Base-by-base conservation (phyloP, 2,888 invertebrate genomes). In the Boloria euphrosyne region DNA sequence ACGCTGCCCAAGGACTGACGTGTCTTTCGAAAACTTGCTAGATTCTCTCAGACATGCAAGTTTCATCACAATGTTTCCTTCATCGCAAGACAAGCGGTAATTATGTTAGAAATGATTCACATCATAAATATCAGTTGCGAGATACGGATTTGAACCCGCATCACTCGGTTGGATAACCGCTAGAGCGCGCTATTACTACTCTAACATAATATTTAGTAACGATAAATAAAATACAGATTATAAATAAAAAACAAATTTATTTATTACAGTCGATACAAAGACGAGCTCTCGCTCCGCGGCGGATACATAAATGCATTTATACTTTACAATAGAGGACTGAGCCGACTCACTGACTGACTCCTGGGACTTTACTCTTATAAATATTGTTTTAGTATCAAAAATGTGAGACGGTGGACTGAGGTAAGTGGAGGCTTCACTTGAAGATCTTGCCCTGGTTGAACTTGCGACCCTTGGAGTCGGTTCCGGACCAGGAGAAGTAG, bases 371-470 rank as follows among this genome's bases (percentile, higher is more conserved):
- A 65, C 60, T 10, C 31, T 49, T 65, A 49, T 16, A 54, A 54
- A 54, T 43, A 59, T 49, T 27, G 17, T 47, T 64, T 44, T 50
- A 63, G 60, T 64, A 64, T 64, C 61, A 60, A 67, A 67, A 63
- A 4, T 60, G 53, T 14, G 14, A 49, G 53, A 47, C 50, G 44
- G 51, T 13, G 27, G 7, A 27, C 13, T 7, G 18, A 0, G 14
- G 10, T 13, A 17, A 14, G 13, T 10, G 17, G 16, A 6, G 4
- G 13, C 4, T 18, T 87, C 81, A 99, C 93, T 99, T 99, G 94
- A 99, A 99, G 90, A 99, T 97, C 94, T 99, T 99, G 90, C 99
- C 99, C 94, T 99, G 98, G 93, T 98, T 98, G 94, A 99, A 98
- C 84, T 95, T 94, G 84, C 98, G 96, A 68, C 98, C 99, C 61